Base-by-base conservation (phyloP, 2,113 vertebrate species). In the Salvelinus namaycush region DNA sequence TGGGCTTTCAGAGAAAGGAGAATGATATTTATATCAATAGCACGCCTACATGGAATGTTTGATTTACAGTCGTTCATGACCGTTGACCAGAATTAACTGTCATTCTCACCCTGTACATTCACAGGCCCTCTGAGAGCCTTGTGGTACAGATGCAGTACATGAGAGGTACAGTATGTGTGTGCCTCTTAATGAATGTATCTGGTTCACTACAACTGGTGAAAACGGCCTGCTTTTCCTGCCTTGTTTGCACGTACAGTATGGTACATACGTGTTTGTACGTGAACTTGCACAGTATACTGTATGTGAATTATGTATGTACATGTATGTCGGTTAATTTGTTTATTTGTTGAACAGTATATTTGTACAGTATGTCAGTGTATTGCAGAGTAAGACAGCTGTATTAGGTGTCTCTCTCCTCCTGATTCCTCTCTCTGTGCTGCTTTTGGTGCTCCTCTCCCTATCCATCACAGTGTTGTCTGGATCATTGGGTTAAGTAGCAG, bases 361-460 rank as follows among this genome's bases (percentile, higher is more conserved):
- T 44, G 54, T 57, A 18, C 54, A 57, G 54, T 57, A 57, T 57
- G 54, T 57, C 54, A 44, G 39, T 57, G 20, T 57, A 20, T 20
- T 57, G 54, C 54, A 57, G 13, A 57, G 6, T 20, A 57, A 20
- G 54, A 57, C 54, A 7, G 18, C 54, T n/a, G n/a, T n/a, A 59
- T 69, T 67, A 73, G 16, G 77, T 74, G 69, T 80, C 86, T 91
- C 64, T 44, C 3, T 65, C 26, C 29, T 16, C 34, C 5, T 49
- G 13, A 22, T 48, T 29, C 22, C 9, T n/a, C 6, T n/a, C 6
- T 24, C n/a, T 62, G 7, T n/a, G 59, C n/a, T 62, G 59, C 18
- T 22, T 8, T 27, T 34, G 44, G 59, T 9, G 59, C n/a, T 62
- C n/a, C 64, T 68, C 11, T 26, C 64, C 24, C 29, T 1, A 26